A percentile compares a stretch with the other conserved stretches of the same genome.
Evolutionary conservation across 2,888 invertebrate species (phyloP).

Genomic region (Stomorhina lunata): DNA sequence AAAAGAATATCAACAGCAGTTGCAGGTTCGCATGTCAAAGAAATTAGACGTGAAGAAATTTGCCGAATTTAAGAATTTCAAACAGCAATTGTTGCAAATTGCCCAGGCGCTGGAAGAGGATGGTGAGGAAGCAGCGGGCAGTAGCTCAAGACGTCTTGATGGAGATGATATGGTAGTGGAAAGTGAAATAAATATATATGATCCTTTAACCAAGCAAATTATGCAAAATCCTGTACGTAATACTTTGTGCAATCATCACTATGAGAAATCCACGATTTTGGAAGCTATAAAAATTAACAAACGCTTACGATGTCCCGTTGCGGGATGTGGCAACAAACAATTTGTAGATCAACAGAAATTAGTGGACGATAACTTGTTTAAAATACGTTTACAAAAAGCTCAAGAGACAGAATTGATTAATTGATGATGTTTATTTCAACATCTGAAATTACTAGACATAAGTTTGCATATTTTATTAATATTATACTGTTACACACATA

Average conservation of each 20-base stretch:
- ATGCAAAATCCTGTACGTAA: constrained; percentile 81
- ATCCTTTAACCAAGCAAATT: constrained; percentile 81
- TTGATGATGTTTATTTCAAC: background rate
- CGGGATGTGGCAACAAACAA: constrained; percentile 80
- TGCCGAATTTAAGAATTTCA: constrained; percentile 66
- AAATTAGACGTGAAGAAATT: constrained; percentile 61
- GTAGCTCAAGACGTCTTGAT: constrained; percentile 54
- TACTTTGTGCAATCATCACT: constrained; percentile 80
- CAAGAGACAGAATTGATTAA: constrained; percentile 42
- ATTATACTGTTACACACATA: background rate
- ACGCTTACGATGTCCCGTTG: constrained; percentile 78
- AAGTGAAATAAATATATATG: constrained; percentile 77
- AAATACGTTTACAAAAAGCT: constrained; percentile 71
- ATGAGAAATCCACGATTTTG: constrained; percentile 80
- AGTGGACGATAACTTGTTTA: constrained; percentile 79
- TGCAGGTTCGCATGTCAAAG: constrained; percentile 34
- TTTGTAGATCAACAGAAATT: constrained; percentile 77
- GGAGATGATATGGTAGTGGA: constrained; percentile 71
- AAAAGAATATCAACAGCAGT: constrained; percentile 38
- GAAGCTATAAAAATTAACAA: constrained; percentile 78
- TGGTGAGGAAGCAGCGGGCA: background rate
- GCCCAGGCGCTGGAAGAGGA: constrained; percentile 34
- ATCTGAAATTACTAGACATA: background rate
- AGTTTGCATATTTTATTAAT: background rate
- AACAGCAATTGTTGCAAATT: constrained; percentile 58